Evolutionary conservation across 2,888 invertebrate genomes (phyloP), one percentile per base, ranked within the genome.

Genomic region (Diarsia dahlii): DNA sequence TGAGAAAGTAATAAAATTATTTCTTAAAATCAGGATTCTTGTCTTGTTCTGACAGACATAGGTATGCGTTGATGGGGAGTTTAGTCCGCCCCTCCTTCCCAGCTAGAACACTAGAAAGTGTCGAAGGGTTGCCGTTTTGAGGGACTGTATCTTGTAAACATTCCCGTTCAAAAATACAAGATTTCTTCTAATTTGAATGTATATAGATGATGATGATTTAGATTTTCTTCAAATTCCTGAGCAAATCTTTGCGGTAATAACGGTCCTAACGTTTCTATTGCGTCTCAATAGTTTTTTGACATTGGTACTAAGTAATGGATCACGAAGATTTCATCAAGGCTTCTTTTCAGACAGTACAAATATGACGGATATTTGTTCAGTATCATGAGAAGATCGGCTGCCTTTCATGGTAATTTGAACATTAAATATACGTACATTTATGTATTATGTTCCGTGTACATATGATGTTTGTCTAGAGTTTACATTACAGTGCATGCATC

Each of bases 401-500:
- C 52, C 69, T 73, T 71, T 78, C 39, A 76, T 78, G 78, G 71
- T 81, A 84, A 84, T 84, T 84, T 75, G 28, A 34, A 70, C 0
- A 12, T 62, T 18, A 73, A 84, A 81, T 64, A 10, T 28, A 8
- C 15, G 23, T 48, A 39, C n/a, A n/a, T 1, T 6, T 66, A 39
- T 9, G 39, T 50, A 63, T 8, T n/a, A 9, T 39, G 45, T 39
- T 52, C 8, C 18, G 4, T 39, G n/a, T 56, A 46, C 67, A 18
- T 9, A 15, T 18, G 1, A 12, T 67, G 9, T 68, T 71, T 78
- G 20, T 64, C 34, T 28, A 56, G 12, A 62, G 48, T 60, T 23
- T 39, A 46, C 15, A 15, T 46, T 50, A 13, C 63, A 12, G 45
- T 48, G 20, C 46, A 75, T 54, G 52, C 23, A 9, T 28, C 15